Evolutionary conservation across 2,888 invertebrate species (phyloP).

Genomic region (Acleris literana): DNA sequence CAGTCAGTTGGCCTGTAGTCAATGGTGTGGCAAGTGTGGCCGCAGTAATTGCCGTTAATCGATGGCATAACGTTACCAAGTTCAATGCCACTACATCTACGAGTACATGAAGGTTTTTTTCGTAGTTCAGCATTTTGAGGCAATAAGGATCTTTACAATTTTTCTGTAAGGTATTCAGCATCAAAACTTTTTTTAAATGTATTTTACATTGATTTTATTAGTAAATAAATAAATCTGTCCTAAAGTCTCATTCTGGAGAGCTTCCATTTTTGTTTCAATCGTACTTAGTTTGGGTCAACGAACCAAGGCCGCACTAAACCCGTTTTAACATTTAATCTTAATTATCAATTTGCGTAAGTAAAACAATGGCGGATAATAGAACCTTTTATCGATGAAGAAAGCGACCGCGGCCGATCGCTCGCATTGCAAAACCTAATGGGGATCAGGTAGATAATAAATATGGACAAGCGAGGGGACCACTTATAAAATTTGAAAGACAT

Average conservation of each 20-base stretch:
- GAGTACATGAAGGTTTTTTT: neutral
- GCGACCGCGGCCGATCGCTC: constrained; percentile 12
- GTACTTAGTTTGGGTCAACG: constrained; percentile 3
- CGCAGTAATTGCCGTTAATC: constrained; percentile 22
- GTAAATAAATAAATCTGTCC: too few species aligned
- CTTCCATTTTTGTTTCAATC: constrained; percentile 4
- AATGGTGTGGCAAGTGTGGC: constrained; percentile 8
- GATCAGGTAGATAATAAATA: neutral
- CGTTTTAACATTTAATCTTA: constrained; percentile 2
- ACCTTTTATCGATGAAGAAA: constrained; percentile 45
- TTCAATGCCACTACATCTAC: constrained; percentile 24
- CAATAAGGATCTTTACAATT: neutral
- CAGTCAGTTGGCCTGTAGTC: neutral
- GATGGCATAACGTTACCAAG: constrained; percentile 25
- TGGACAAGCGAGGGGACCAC: neutral
- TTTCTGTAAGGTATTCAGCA: too few species aligned
- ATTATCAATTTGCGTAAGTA: constrained; percentile 28
- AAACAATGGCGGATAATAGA: constrained; percentile 31
- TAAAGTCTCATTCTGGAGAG: too few species aligned
- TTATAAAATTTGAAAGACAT: too few species aligned
- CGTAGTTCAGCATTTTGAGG: neutral
- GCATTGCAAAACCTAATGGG: constrained; percentile 23
- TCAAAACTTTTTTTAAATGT: too few species aligned
- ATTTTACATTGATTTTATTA: too few species aligned
- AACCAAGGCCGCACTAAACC: constrained; percentile 7